Conservation (phyloP, 2,797 vertebrate genomes). For the Gastrophryne carolinensis region DNA sequence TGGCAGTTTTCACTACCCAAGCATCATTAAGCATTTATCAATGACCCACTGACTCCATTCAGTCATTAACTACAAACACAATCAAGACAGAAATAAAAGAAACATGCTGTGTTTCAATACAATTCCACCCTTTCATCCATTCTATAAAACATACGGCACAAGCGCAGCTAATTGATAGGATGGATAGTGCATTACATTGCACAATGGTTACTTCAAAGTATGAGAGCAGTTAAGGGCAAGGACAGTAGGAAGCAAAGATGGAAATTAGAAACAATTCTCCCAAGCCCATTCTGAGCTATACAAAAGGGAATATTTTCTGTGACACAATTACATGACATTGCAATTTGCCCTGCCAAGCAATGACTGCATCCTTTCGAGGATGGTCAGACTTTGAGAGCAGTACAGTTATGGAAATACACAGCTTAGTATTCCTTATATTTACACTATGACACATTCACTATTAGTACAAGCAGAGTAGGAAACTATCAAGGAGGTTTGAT, state of each 20-base stretch:
- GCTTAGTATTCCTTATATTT: not conserved
- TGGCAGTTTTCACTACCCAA: too few species aligned
- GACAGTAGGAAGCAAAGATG: not conserved
- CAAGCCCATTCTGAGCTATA: not conserved
- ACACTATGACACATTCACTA: not conserved
- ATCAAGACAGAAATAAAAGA: not conserved
- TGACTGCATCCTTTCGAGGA: not conserved
- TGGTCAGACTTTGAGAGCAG: not conserved
- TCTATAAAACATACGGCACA: not conserved
- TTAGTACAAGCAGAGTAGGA: not conserved
- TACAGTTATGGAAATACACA: not conserved
- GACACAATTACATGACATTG: not conserved
- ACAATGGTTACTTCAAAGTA: constrained; percentile 36
- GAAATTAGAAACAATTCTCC: constrained; percentile 15
- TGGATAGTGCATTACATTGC: not conserved
- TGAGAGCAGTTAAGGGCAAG: not conserved
- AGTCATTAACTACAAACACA: not conserved
- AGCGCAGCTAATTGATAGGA: constrained; percentile 6
- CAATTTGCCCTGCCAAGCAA: not conserved
- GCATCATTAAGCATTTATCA: not conserved
- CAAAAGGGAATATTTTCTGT: not conserved
- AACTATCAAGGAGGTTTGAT: not conserved
- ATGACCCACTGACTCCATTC: not conserved
- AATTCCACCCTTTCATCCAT: not conserved
- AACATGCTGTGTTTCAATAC: not conserved